Base-by-base conservation (phyloP, 2,888 invertebrate genomes). In the Cerastis leucographa region DNA sequence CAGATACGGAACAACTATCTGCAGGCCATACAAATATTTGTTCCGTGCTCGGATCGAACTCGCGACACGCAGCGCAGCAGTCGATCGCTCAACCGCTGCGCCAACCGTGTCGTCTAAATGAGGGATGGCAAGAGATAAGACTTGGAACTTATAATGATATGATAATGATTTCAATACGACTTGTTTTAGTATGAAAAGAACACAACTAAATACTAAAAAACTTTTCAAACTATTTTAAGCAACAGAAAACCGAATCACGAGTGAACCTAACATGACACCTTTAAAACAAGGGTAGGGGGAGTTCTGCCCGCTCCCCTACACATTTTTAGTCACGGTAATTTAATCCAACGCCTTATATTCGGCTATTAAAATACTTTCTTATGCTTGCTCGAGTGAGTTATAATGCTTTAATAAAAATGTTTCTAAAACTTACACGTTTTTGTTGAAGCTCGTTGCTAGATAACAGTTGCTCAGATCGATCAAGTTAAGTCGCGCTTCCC, bases 251-350 rank as follows among this genome's bases (percentile, higher is more conserved):
- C 17, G 70, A 71, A 64, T 64, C 42, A 64, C 42, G 17, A 25
- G 54, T 19, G 44, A 79, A 51, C 25, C 25, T 65, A 12, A 67
- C 81, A 59, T 44, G 75, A 44, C 64, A 64, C 56, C 25, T 68
- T 51, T 2, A 14, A 19, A 81, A 56, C n/a, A 19, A 56, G 62
- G 25, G 42, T 44, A 49, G 54, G 67, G 64, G 74, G 67, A 11
- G 17, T 22, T 2, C 29, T 6, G n/a, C 42, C 8, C 12, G 17
- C 29, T 42, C 80, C 80, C 80, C 67, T 14, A 40, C 35, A 19
- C 51, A 44, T 76, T 66, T 61, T n/a, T 67, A 22, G 76, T 67
- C 62, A 80, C 77, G 83, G 67, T 56, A 82, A 71, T 80, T 80
- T 64, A 25, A 25, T 29, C 0, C 29, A 49, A 71, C 83, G 44